Evolutionary conservation across 2,888 invertebrate genomes (phyloP), one percentile per base, ranked within the genome.

Genomic region (Volucella zonaria): DNA sequence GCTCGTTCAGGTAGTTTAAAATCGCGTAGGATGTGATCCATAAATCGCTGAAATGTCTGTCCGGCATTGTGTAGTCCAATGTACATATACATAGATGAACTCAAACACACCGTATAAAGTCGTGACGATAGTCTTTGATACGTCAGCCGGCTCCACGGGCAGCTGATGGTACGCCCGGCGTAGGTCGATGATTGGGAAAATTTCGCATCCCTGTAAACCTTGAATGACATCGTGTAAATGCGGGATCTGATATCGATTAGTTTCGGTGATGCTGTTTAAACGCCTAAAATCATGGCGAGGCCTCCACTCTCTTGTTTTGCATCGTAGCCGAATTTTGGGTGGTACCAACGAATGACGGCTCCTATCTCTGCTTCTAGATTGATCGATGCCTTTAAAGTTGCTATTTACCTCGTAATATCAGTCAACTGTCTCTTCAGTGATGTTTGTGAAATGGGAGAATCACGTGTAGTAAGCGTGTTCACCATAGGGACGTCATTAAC

Each of bases 151-250:
- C 59, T 88, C 79, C 15, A 73, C 12, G 11, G n/a, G n/a, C n/a
- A n/a, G n/a, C n/a, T n/a, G n/a, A n/a, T n/a, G n/a, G n/a, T n/a
- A n/a, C n/a, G n/a, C n/a, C n/a, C n/a, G n/a, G n/a, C n/a, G n/a
- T 89, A 86, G 4, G 89, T 76, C 77, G 14, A 0, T 89, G 15
- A 42, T 89, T 88, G 14, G 11, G 40, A 54, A 47, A 56, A 88
- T 89, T n/a, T 88, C 71, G 8, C 87, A 70, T 11, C 68, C 47
- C 85, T 67, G 45, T 4, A 87, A 51, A 10, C 47, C 45, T 40
- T 86, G 75, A 0, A 59, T 59, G n/a, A 82, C 80, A 52, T 86
- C 82, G 12, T 81, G 76, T 8, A 87, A 38, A 31, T 76, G 79
- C 1, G 75, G 87, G 1, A 86, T 66, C 8, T 80, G 83, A 42